A percentile compares a stretch with the other conserved stretches of the same genome.
These are phyloP conservation scores for Calypte anna DNA, from an alignment of 2,113 vertebrate genomes.

Conservation along the genomic window DNA sequence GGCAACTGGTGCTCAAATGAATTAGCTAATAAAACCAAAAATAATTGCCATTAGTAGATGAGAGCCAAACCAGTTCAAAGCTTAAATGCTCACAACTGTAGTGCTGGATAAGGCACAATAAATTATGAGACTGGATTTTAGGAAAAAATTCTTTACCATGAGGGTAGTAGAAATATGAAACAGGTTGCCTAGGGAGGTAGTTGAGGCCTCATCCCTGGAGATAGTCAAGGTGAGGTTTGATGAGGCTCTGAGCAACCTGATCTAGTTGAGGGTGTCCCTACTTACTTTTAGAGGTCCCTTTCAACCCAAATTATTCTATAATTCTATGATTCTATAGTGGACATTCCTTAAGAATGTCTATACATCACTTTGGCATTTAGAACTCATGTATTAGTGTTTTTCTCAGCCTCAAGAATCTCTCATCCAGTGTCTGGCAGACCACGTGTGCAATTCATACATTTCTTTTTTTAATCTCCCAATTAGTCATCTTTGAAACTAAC, in stretches of 20 bases:
- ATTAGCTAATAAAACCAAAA: neutral
- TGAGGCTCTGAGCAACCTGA: too few relatives aligned
- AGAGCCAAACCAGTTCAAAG: neutral
- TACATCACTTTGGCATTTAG: neutral
- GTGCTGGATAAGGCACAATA: neutral
- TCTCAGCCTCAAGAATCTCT: neutral
- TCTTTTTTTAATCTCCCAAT: neutral
- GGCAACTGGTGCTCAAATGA: neutral
- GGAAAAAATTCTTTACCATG: too few relatives aligned
- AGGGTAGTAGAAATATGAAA: too few relatives aligned
- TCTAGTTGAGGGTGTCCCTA: too few relatives aligned
- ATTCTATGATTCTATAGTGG: too few relatives aligned
- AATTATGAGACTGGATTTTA: neutral
- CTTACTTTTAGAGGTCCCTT: too few relatives aligned
- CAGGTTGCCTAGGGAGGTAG: too few relatives aligned
- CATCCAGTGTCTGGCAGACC: neutral
- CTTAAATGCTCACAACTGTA: neutral
- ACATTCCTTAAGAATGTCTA: neutral
- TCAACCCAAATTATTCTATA: too few relatives aligned
- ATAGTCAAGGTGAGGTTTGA: too few relatives aligned
- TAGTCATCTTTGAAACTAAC: neutral
- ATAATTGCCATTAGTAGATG: neutral
- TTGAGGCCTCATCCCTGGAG: too few relatives aligned
- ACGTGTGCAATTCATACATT: neutral
- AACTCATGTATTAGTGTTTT: neutral